Evolutionary conservation across 2,113 vertebrate species (phyloP), one percentile per base, ranked within the genome.

Genomic region (Syngnathus scovelli): DNA sequence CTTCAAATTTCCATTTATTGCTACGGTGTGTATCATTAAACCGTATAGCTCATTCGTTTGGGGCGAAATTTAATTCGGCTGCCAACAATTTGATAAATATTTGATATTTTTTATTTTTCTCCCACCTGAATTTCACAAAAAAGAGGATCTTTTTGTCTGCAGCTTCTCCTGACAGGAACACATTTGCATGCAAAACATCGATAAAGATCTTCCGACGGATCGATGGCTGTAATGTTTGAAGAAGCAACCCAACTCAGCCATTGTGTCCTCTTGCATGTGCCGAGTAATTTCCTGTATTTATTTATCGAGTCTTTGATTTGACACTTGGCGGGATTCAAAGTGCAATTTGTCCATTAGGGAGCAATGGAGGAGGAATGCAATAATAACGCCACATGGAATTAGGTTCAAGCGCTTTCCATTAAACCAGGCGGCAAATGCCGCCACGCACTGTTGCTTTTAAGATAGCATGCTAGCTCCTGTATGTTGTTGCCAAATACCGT

Each of bases 401-500:
- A 79, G 68, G 43, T 71, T 67, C 49, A 56, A 75, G 69, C 65
- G 67, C 78, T 86, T 81, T 84, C 74, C 71, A 80, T 84, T 77
- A 74, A 73, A 77, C 75, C 68, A 68, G 72, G 78, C 67, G 67
- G 76, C 80, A 77, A 79, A 87, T 58, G 74, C 75, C 27, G 8
- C 6, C 13, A 23, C 6, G 36, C 27, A 5, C 27, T 4, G 5
- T 11, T 36, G 27, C 33, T 58, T 58, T 56, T 56, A 56, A 33
- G 33, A 56, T 56, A 1, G 52, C 21, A 27, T 33, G 5, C 6
- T 6, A 56, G 12, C 12, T 33, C 27, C 2, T 56, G 4, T 33
- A 13, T 6, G 16, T 2, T 33, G 27, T 36, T 58, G 55, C 23
- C 27, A 33, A 33, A 33, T 33, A 33, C 27, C 27, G 27, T 33